These are phyloP conservation scores for Dromius quadrimaculatus DNA, from an alignment of 2,888 invertebrate species.

Conservation along the genomic window DNA sequence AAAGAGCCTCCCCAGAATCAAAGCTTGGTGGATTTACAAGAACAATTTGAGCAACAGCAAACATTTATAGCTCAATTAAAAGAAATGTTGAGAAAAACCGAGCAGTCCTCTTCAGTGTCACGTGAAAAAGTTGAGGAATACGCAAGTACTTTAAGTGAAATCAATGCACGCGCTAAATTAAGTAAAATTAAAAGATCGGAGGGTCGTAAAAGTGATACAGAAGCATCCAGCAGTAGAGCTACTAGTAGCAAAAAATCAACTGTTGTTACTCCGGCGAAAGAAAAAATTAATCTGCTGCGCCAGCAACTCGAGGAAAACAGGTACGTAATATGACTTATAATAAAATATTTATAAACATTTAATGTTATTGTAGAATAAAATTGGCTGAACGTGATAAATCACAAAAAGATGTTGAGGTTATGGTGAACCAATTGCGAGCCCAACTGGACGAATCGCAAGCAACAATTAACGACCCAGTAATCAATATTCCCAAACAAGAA, in stretches of 20 bases:
- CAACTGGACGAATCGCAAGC: slow-evolving; percentile 69
- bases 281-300: slow-evolving; percentile 68
- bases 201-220: slow-evolving; percentile 52
- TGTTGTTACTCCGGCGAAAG: slow-evolving; percentile 66
- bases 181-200: slow-evolving; percentile 58
- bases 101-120: slow-evolving; percentile 62
- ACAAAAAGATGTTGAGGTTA: slow-evolving; percentile 69
- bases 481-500: slow-evolving; percentile 60
- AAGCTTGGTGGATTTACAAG: slow-evolving; percentile 63
- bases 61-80: slow-evolving; percentile 65
- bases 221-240: slow-evolving; percentile 37
- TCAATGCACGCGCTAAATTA: slow-evolving; percentile 62
- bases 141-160: slow-evolving; percentile 64
- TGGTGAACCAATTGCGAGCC: slow-evolving; percentile 69
- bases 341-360: slow-evolving; percentile 5
- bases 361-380: slow-evolving; percentile 60
- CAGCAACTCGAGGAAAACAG: slow-evolving; percentile 71
- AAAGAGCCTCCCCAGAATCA: slow-evolving; percentile 56
- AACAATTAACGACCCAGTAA: slow-evolving; percentile 59
- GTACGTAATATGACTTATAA: slow-evolving; percentile 55
- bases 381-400: slow-evolving; percentile 69
- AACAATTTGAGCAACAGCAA: slow-evolving; percentile 65
- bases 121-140: slow-evolving; percentile 66
- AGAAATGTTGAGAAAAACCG: slow-evolving; percentile 65
- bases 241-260: slow-evolving; percentile 54